phyloP scores from a whole-genome alignment of 1,140 invertebrate genomes.

The Drosophila cardini region DNA sequence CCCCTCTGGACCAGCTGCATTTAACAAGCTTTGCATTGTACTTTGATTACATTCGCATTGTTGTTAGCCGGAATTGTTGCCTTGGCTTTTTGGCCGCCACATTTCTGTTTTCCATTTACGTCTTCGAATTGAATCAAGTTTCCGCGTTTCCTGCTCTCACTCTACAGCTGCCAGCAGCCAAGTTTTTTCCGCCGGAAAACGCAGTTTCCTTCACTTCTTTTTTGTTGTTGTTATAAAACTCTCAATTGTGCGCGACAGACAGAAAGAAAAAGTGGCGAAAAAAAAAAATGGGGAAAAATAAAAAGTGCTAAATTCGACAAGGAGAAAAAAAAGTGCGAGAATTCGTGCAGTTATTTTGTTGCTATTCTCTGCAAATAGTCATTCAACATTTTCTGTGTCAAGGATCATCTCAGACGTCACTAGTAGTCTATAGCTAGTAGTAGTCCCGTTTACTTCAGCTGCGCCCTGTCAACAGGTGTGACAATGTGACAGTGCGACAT shows the following conservation, averaged over 20 bases:
- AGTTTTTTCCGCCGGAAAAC: constrained; percentile 80
- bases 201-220: constrained; percentile 56
- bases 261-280: constrained; percentile 18
- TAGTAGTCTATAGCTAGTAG: neutral
- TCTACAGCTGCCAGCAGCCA: constrained; percentile 54
- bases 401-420: constrained; percentile 33
- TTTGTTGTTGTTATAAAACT: constrained; percentile 61
- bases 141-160: constrained; percentile 59
- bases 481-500: constrained; percentile 54
- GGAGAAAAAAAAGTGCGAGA: constrained; percentile 41
- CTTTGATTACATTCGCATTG: constrained; percentile 62
- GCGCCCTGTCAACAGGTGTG: constrained; percentile 52
- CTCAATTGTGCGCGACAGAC: constrained; percentile 60
- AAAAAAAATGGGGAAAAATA: neutral
- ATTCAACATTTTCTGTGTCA: constrained; percentile 35
- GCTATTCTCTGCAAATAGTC: constrained; percentile 16
- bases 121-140: constrained; percentile 79
- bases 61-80: constrained; percentile 36
- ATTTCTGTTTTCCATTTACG: constrained; percentile 75
- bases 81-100: constrained; percentile 65
- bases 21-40: constrained; percentile 53
- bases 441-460: neutral
- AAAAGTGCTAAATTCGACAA: constrained; percentile 28
- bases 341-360: constrained; percentile 62
- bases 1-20: constrained; percentile 27